Conservation (phyloP, 2,113 vertebrate genomes). For the Epinephelus lanceolatus region DNA sequence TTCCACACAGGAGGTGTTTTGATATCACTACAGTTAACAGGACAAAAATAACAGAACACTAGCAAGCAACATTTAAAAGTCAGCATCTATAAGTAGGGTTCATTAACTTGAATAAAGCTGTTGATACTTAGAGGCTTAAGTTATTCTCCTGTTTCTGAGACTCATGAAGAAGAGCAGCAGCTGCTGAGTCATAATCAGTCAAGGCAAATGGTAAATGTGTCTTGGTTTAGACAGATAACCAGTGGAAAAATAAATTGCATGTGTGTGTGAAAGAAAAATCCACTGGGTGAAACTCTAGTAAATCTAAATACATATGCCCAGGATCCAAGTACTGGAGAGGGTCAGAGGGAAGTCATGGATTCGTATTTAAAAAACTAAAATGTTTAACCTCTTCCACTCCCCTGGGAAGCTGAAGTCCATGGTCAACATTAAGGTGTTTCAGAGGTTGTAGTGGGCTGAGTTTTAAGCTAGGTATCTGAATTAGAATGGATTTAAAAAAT, state of each 20-base stretch:
- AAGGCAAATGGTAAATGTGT: neutral
- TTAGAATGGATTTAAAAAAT: too few relatives aligned
- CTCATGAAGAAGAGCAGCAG: neutral
- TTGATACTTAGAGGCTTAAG: neutral
- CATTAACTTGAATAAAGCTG: neutral
- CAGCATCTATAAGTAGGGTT: neutral
- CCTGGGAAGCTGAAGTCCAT: too few relatives aligned
- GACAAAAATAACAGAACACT: neutral
- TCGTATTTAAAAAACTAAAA: neutral
- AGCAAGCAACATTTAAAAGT: neutral
- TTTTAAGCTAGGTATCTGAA: too few relatives aligned
- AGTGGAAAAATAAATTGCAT: too few relatives aligned
- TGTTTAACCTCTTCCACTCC: neutral
- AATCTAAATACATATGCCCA: neutral
- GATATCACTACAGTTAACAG: neutral
- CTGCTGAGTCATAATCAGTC: neutral
- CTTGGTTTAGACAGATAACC: too few relatives aligned
- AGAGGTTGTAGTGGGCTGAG: too few relatives aligned
- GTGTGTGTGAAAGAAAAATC: neutral
- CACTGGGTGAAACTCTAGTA: neutral
- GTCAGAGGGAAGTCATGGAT: neutral
- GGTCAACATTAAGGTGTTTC: too few relatives aligned
- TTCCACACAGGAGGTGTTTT: neutral
- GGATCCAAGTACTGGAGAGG: neutral
- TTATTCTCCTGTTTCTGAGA: conserved; percentile 1